A percentile compares a stretch with the other conserved stretches of the same genome.
These are phyloP conservation scores for Pterocles gutturalis DNA, from an alignment of 2,113 vertebrate genomes.

Conservation along the genomic window DNA sequence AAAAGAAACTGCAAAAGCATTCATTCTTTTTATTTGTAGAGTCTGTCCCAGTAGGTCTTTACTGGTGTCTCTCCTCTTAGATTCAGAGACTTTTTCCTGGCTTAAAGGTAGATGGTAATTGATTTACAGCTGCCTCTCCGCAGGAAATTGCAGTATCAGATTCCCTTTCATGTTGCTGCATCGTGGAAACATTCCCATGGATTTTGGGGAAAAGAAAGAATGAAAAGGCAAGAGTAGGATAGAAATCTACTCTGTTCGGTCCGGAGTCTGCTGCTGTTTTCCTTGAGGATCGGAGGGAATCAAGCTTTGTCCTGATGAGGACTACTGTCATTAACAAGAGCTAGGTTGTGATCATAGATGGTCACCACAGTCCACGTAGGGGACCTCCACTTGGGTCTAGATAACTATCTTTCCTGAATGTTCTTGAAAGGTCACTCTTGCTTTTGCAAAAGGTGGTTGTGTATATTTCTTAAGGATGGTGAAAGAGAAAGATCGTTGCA, in stretches of 20 bases:
- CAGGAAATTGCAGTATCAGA: conserved; percentile 20
- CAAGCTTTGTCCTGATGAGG: background rate
- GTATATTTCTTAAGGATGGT: background rate
- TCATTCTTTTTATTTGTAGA: conserved; percentile 34
- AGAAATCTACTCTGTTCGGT: background rate
- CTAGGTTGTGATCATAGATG: fast-evolving
- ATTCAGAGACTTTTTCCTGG: conserved; percentile 42
- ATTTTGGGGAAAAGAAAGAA: background rate
- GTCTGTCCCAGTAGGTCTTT: conserved; percentile 14
- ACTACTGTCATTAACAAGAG: background rate
- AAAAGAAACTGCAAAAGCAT: conserved; percentile 10
- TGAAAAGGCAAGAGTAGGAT: background rate
- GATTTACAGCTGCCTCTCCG: conserved; percentile 37
- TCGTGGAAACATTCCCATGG: background rate
- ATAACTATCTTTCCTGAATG: background rate
- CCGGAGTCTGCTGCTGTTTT: background rate
- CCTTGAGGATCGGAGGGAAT: background rate
- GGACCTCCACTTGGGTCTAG: background rate
- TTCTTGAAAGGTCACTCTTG: background rate
- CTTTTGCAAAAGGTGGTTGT: background rate
- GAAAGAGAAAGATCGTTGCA: background rate
- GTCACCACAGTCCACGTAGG: background rate
- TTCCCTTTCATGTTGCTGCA: conserved; percentile 11
- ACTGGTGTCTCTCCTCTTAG: conserved; percentile 39
- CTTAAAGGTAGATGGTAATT: conserved; percentile 53